phyloP scores from a whole-genome alignment of 2,113 vertebrate genomes.

The Siphamia tubifer region DNA sequence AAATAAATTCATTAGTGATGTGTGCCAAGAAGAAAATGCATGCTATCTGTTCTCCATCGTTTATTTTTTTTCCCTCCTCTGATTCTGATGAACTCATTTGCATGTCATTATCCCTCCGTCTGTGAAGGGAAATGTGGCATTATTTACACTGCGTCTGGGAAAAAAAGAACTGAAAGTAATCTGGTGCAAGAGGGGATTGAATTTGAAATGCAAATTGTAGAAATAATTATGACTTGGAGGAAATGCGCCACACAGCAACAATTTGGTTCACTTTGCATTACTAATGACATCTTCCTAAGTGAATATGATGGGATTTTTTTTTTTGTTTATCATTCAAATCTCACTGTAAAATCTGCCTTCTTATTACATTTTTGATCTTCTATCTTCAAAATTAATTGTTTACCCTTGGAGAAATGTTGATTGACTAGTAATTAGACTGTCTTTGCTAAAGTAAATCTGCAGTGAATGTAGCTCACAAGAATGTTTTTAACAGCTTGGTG shows the following conservation, averaged over 20 bases:
- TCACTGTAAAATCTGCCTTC: not conserved
- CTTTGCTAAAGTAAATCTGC: constrained; percentile 43
- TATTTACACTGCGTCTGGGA: constrained; percentile 10
- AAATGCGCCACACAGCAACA: not conserved
- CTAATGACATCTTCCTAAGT: constrained; percentile 19
- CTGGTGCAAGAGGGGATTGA: constrained; percentile 12
- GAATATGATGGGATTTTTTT: not conserved
- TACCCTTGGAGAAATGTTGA: constrained; percentile 22
- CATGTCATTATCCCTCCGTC: constrained; percentile 60
- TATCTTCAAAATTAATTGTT: constrained; percentile 13
- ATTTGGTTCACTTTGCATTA: not conserved
- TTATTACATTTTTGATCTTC: not conserved
- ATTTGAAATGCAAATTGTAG: constrained; percentile 65
- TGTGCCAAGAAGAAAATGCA: constrained; percentile 7
- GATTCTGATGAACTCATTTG: constrained; percentile 57
- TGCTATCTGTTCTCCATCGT: constrained; percentile 49
- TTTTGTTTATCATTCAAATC: not conserved
- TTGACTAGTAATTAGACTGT: constrained; percentile 31
- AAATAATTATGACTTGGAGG: constrained; percentile 42
- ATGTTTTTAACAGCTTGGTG: constrained; percentile 32
- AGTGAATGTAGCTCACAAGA: not conserved
- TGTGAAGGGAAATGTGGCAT: constrained; percentile 22
- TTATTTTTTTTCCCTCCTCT: not conserved
- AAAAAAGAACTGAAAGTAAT: constrained; percentile 8
- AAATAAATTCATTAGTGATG: constrained; percentile 45